Conservation (phyloP, 2,797 vertebrate genomes). For the Tinamus major region DNA sequence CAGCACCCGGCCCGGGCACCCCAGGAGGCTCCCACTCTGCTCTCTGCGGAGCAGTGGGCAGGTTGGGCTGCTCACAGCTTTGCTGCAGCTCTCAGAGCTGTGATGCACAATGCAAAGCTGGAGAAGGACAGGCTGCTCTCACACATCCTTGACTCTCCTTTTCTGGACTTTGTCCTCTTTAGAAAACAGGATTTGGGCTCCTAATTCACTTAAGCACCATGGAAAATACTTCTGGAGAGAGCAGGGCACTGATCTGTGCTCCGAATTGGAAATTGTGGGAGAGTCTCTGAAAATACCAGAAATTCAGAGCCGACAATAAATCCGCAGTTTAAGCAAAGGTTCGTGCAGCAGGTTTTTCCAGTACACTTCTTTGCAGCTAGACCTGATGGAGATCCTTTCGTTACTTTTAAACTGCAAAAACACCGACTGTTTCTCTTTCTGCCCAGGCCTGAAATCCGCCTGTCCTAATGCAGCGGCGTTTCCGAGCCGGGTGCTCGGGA, state of each 20-base stretch:
- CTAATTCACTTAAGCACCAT: background rate
- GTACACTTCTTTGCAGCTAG: background rate
- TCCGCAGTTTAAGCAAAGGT: background rate
- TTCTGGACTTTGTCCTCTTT: background rate
- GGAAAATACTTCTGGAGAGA: background rate
- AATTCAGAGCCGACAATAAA: background rate
- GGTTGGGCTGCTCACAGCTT: constrained; percentile 12
- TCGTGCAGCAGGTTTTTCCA: background rate
- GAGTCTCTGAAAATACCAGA: background rate
- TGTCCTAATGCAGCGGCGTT: background rate
- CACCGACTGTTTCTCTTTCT: background rate
- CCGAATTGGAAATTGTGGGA: background rate
- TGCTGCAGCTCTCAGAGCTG: constrained; percentile 17
- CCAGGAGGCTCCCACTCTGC: background rate
- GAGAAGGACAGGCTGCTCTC: constrained; percentile 42
- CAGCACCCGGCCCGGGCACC: background rate
- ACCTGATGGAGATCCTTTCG: background rate
- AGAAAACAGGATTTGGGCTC: background rate
- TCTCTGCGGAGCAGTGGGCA: background rate
- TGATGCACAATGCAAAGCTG: constrained; percentile 9
- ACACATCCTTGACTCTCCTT: background rate
- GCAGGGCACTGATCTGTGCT: background rate
- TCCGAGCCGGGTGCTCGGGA: background rate
- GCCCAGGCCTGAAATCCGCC: background rate
- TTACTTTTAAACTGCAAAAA: background rate